Percentiles rank a stretch among this genome's conserved stretches.
Conservation (phyloP, 1,140 invertebrate species). For the Leptinotarsa texana region DNA sequence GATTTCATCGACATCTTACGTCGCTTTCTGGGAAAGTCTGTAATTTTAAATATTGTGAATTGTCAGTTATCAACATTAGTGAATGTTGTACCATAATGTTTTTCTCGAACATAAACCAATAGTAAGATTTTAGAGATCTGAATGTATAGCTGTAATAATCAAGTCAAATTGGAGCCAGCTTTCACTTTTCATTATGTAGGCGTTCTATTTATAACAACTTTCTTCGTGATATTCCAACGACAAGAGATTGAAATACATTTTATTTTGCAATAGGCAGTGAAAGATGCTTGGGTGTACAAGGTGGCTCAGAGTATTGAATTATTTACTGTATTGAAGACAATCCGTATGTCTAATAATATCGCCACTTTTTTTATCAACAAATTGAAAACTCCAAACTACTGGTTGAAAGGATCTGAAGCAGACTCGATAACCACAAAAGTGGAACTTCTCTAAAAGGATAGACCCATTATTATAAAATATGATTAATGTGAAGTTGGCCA, state of each 20-base stretch:
- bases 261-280: background rate
- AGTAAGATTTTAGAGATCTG: conserved; percentile 3
- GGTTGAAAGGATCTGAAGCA: no score
- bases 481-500: no score
- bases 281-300: background rate
- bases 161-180: background rate
- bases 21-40: no score
- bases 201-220: conserved; percentile 8
- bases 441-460: no score
- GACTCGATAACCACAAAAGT: no score
- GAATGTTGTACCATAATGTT: background rate
- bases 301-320: background rate
- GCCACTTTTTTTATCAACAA: no score
- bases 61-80: no score
- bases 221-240: background rate
- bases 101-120: background rate
- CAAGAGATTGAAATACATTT: background rate
- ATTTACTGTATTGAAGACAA: background rate
- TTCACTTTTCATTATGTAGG: conserved; percentile 6
- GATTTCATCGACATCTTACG: no score
- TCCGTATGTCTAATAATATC: no score
- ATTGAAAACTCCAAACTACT: no score
- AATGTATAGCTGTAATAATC: background rate
- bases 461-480: no score
- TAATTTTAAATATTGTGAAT: no score